Conservation (phyloP, 1,140 invertebrate genomes). For the Brachionus plicatilis region DNA sequence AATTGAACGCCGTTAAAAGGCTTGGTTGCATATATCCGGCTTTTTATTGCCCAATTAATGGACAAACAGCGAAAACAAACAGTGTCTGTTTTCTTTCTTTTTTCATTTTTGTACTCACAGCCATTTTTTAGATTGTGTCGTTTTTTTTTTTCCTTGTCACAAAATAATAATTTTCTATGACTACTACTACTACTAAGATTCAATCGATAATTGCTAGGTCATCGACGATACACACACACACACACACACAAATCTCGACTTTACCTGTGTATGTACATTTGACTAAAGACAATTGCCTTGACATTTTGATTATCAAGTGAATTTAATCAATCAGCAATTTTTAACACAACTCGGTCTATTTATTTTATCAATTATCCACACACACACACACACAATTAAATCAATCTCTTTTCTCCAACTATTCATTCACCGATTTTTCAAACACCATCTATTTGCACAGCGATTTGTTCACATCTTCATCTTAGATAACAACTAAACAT, state of each 20-base stretch:
- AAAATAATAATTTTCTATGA: conserved; percentile 27
- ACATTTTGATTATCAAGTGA: neutral
- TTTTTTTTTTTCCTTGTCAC: neutral
- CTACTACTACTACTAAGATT: neutral
- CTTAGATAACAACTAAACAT: too few species aligned
- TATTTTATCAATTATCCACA: neutral
- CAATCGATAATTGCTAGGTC: conserved; percentile 30
- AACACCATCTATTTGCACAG: neutral
- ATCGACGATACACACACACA: neutral
- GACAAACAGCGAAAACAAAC: neutral
- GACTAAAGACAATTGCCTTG: neutral
- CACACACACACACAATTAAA: neutral
- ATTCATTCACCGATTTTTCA: neutral
- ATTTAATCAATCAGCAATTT: neutral
- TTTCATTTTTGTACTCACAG: conserved; percentile 4
- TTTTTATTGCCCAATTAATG: neutral
- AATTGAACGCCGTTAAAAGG: neutral
- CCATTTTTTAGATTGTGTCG: neutral
- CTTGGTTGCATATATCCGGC: neutral
- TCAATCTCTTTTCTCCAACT: neutral
- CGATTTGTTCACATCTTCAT: too few species aligned
- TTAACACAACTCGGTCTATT: conserved; percentile 25
- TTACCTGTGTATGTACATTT: neutral
- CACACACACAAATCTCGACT: neutral
- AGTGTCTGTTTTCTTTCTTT: neutral